Base-by-base conservation (phyloP, 1,140 invertebrate species). In the Penaeus japonicus region DNA sequence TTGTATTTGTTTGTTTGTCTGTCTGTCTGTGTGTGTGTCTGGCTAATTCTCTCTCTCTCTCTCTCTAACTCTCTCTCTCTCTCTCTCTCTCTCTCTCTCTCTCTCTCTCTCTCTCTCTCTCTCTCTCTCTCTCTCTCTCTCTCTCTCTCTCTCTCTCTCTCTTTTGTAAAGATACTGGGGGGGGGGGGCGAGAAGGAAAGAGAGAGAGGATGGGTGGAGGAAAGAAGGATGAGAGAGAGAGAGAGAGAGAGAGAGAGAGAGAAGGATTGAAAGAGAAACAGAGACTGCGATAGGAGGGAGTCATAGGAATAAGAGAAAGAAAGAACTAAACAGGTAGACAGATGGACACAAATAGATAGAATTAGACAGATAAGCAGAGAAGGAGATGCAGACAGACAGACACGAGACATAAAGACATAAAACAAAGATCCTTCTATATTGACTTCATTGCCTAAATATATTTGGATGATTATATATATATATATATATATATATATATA, bases 11-110 rank as follows among this genome's bases (percentile, higher is more conserved):
- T 39, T 77, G 30, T 77, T 27, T 77, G 30, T 30, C 73, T 77
- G 24, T 77, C 73, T 77, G 24, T 32, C 73, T 77, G 24, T 77
- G 24, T 77, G 24, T 77, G 24, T 77, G 24, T 77, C 73, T 77
- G 24, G 27, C 73, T 77, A n/a, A 30, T 27, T 77, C 73, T 77
- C 73, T 77, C 73, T 77, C 73, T 77, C 73, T 77, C 73, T 77
- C 73, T 77, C 73, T 77, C 73, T 77, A n/a, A 30, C 73, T 77
- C 73, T 77, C 30, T 77, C 73, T 77, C 73, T 77, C 73, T 77
- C 73, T 77, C 73, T 77, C 30, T 77, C 73, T 77, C 73, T 77
- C 73, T 77, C 73, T 77, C 73, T 77, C 73, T 77, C 73, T 77
- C 73, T 77, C 73, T 77, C 73, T 77, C 73, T 35, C 73, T 77